phyloP scores from a whole-genome alignment of 2,888 invertebrate species.

The Saturnia japonica region DNA sequence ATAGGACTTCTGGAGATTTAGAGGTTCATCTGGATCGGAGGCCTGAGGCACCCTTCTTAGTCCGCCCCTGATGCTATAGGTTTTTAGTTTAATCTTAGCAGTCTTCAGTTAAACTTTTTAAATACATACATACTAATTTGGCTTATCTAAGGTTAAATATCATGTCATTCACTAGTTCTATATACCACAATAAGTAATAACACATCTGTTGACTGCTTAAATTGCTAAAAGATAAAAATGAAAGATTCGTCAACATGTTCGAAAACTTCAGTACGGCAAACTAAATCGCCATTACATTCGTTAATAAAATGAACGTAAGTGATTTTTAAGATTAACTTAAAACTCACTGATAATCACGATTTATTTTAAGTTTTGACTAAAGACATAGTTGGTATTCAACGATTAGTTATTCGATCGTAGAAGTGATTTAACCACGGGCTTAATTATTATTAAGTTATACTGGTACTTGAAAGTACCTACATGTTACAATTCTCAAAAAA shows the following conservation, averaged over 20 bases:
- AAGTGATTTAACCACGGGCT: not conserved
- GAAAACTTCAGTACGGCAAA: too few species aligned
- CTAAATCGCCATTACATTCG: not conserved
- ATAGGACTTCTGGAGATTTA: too few species aligned
- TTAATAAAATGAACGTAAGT: not conserved
- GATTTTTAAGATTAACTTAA: not conserved
- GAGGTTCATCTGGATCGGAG: too few species aligned
- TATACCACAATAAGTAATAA: not conserved
- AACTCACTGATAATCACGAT: not conserved
- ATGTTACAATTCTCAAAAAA: not conserved
- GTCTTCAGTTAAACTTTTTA: not conserved
- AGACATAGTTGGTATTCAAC: not conserved
- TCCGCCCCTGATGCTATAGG: too few species aligned
- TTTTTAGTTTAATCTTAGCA: not conserved
- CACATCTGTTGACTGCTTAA: not conserved
- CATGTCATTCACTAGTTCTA: too few species aligned
- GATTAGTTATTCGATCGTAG: not conserved
- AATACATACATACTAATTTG: not conserved
- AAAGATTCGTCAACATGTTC: too few species aligned
- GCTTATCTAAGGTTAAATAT: too few species aligned
- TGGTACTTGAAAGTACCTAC: not conserved
- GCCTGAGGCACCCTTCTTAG: too few species aligned
- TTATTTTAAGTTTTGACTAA: not conserved
- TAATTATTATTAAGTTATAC: not conserved
- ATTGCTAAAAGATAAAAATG: not conserved